These are phyloP conservation scores for Ericerus pela DNA, from an alignment of 1,140 invertebrate species.

Conservation along the genomic window DNA sequence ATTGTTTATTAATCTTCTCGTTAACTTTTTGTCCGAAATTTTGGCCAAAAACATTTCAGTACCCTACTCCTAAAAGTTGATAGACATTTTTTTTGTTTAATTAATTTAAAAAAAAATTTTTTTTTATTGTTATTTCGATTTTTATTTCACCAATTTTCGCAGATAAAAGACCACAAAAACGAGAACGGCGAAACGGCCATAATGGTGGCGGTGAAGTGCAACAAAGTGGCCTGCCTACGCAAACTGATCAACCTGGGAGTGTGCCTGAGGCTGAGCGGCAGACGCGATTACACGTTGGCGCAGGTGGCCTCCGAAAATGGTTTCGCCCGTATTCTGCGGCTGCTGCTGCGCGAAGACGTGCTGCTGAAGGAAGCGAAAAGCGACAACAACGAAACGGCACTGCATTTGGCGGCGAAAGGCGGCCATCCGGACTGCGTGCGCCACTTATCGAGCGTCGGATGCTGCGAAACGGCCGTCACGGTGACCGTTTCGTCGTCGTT, in stretches of 20 bases:
- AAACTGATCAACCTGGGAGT: slow-evolving; percentile 34
- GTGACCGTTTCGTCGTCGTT: slow-evolving; percentile 16
- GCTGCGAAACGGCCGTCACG: slow-evolving; percentile 30
- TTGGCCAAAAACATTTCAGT: no score
- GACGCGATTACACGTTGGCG: slow-evolving; percentile 27
- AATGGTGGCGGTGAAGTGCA: slow-evolving; percentile 34
- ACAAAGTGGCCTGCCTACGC: slow-evolving; percentile 33
- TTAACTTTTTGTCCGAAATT: no score
- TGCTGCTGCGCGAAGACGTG: slow-evolving; percentile 30
- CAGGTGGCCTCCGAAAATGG: slow-evolving; percentile 31
- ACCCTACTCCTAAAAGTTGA: no score
- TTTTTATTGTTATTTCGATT: no score
- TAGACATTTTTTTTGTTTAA: no score
- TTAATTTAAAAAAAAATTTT: no score
- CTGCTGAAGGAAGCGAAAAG: not conserved
- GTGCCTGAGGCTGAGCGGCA: slow-evolving; percentile 30
- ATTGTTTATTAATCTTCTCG: no score
- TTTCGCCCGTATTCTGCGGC: slow-evolving; percentile 30
- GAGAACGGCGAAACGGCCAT: slow-evolving; percentile 36
- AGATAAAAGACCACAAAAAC: slow-evolving; percentile 28
- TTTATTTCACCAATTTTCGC: no score
- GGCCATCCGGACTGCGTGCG: slow-evolving; percentile 46
- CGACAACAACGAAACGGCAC: slow-evolving; percentile 36
- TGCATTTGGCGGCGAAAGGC: slow-evolving; percentile 51
- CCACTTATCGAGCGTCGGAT: slow-evolving; percentile 42